phyloP scores from a whole-genome alignment of 2,888 invertebrate genomes.

The Drosophila pseudotalamancana region DNA sequence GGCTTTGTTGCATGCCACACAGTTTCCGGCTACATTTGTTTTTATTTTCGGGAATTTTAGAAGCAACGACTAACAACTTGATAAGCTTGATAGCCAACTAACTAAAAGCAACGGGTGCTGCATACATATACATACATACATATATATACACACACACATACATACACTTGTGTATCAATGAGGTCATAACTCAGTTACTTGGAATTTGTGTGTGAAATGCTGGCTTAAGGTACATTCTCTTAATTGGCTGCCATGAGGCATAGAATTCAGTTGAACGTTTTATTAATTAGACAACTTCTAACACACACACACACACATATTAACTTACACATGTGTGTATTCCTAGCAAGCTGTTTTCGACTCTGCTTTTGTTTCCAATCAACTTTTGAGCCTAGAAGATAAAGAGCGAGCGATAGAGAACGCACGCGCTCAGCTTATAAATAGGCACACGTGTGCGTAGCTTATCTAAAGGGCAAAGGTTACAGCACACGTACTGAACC shows the following conservation, averaged over 20 bases:
- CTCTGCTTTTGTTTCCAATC: neutral
- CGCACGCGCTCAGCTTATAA: neutral
- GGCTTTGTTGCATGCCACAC: conserved; percentile 11
- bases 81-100: conserved; percentile 43
- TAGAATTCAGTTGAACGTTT: conserved; percentile 42
- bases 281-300: conserved; percentile 40
- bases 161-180: conserved; percentile 31
- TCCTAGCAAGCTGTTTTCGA: neutral
- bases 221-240: conserved; percentile 39
- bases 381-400: neutral
- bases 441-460: conserved; percentile 38
- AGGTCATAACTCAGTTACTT: conserved; percentile 40
- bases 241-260: conserved; percentile 42
- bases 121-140: neutral
- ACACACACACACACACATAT: neutral
- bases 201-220: conserved; percentile 3
- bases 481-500: conserved; percentile 8
- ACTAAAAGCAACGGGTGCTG: conserved; percentile 48
- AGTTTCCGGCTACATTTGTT: conserved; percentile 32
- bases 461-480: conserved; percentile 46
- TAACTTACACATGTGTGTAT: neutral
- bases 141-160: conserved; percentile 2
- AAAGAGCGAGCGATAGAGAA: neutral
- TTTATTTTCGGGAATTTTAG: conserved; percentile 6
- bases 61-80: conserved; percentile 11